These are phyloP conservation scores for Bedellia somnulentella DNA, from an alignment of 2,888 invertebrate species.

Conservation along the genomic window DNA sequence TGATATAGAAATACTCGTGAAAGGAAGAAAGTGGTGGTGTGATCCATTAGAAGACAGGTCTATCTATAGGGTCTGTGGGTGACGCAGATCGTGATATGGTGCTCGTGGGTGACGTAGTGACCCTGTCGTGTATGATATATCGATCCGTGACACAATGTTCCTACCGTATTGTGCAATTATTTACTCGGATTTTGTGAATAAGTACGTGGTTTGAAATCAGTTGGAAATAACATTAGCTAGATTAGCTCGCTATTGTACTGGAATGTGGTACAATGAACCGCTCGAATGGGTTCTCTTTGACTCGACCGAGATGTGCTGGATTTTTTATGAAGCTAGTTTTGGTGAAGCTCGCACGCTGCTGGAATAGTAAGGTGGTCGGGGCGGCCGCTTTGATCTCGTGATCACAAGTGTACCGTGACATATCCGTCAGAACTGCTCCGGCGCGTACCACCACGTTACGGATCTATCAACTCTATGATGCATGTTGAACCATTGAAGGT, in stretches of 20 bases:
- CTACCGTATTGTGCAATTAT: slow-evolving; percentile 2
- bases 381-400: slow-evolving; percentile 34
- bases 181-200: neutral
- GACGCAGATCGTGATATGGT: neutral
- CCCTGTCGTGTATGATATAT: slow-evolving; percentile 5
- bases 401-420: slow-evolving; percentile 43
- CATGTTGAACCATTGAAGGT: too few species aligned
- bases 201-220: neutral
- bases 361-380: slow-evolving; percentile 17
- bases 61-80: too few species aligned
- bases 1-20: too few species aligned
- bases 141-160: slow-evolving; percentile 2
- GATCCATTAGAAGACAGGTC: too few species aligned
- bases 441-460: slow-evolving; percentile 27
- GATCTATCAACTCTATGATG: slow-evolving; percentile 25
- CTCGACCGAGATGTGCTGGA: slow-evolving; percentile 34
- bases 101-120: neutral
- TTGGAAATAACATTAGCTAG: too few species aligned
- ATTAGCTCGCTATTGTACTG: too few species aligned
- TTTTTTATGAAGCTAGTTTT: slow-evolving; percentile 22
- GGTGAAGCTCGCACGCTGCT: slow-evolving; percentile 22
- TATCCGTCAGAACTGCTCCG: slow-evolving; percentile 23
- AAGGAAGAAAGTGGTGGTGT: too few species aligned
- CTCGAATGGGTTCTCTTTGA: too few species aligned
- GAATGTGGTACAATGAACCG: too few species aligned